Percentiles rank a stretch among this genome's conserved stretches.
Evolutionary conservation across 2,888 invertebrate species (phyloP).

Genomic region (Acronicta aceris): DNA sequence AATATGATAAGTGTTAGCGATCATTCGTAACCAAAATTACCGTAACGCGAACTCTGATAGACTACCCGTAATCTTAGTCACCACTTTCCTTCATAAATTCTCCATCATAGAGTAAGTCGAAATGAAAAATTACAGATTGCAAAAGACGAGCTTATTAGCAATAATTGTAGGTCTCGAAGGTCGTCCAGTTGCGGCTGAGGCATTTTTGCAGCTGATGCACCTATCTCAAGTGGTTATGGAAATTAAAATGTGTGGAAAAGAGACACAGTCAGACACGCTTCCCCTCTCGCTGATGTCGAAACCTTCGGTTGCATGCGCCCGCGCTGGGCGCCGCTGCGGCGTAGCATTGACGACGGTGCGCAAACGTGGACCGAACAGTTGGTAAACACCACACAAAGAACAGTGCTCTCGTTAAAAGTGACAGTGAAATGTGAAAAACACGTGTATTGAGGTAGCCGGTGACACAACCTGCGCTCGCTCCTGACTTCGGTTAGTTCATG

Average conservation of each 20-base stretch:
- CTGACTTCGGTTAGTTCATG: slow-evolving; percentile 53
- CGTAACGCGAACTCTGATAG: not conserved
- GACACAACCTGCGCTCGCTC: slow-evolving; percentile 27
- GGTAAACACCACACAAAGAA: slow-evolving; percentile 70
- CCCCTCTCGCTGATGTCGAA: slow-evolving; percentile 80
- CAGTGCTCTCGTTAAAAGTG: slow-evolving; percentile 75
- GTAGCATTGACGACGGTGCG: slow-evolving; percentile 61
- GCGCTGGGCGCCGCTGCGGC: slow-evolving; percentile 63
- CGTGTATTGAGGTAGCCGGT: slow-evolving; percentile 42
- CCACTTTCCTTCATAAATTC: slow-evolving; percentile 33
- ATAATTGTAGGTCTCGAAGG: slow-evolving; percentile 84
- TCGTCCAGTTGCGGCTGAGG: slow-evolving; percentile 74
- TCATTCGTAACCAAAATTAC: not conserved
- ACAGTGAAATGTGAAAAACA: slow-evolving; percentile 71
- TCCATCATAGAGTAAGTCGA: slow-evolving; percentile 69
- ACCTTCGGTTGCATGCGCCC: slow-evolving; percentile 80
- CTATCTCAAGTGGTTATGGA: slow-evolving; percentile 61
- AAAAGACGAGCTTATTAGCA: slow-evolving; percentile 83
- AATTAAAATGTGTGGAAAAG: slow-evolving; percentile 64
- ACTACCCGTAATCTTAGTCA: slow-evolving; percentile 23
- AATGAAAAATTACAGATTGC: slow-evolving; percentile 79
- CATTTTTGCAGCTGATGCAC: slow-evolving; percentile 66
- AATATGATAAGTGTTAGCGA: too few relatives aligned
- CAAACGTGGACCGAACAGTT: slow-evolving; percentile 73
- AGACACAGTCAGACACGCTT: slow-evolving; percentile 68